phyloP scores from a whole-genome alignment of 2,113 vertebrate species.

The Mellivora capensis region DNA sequence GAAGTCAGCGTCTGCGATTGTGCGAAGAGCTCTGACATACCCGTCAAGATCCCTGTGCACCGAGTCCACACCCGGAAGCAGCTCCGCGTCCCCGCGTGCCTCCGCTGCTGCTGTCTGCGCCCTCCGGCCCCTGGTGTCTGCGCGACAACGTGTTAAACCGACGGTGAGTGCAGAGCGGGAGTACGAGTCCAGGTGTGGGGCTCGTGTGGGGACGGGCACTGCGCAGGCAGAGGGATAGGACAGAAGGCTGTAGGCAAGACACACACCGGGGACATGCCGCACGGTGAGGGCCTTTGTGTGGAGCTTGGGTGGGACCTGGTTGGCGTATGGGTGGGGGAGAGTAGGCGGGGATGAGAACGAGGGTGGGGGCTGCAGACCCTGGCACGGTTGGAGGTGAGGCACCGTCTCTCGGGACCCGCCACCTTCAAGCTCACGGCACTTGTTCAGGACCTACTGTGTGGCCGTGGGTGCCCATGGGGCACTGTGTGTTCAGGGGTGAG shows the following conservation, averaged over 20 bases:
- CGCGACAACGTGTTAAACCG: background rate
- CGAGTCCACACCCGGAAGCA: too few relatives aligned
- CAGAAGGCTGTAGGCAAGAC: background rate
- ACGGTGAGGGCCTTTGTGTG: too few relatives aligned
- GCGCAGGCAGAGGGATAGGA: background rate
- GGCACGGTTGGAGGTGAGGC: accelerated
- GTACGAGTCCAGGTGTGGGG: too few relatives aligned
- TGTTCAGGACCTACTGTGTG: background rate
- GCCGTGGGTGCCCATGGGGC: accelerated
- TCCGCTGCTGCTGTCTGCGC: background rate
- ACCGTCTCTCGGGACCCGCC: background rate
- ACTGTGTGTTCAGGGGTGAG: background rate
- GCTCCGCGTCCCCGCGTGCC: too few relatives aligned
- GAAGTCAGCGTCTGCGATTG: background rate
- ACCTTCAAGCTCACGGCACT: background rate
- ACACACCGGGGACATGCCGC: background rate
- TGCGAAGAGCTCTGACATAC: background rate
- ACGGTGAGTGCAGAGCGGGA: background rate
- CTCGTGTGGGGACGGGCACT: background rate
- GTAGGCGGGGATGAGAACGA: background rate
- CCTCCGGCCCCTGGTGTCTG: background rate
- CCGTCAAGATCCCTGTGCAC: background rate
- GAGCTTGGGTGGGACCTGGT: background rate
- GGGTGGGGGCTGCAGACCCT: accelerated
- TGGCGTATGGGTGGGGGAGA: too few relatives aligned